Evolutionary conservation across 2,888 invertebrate species (phyloP).

Genomic region (Tinea trinotella): DNA sequence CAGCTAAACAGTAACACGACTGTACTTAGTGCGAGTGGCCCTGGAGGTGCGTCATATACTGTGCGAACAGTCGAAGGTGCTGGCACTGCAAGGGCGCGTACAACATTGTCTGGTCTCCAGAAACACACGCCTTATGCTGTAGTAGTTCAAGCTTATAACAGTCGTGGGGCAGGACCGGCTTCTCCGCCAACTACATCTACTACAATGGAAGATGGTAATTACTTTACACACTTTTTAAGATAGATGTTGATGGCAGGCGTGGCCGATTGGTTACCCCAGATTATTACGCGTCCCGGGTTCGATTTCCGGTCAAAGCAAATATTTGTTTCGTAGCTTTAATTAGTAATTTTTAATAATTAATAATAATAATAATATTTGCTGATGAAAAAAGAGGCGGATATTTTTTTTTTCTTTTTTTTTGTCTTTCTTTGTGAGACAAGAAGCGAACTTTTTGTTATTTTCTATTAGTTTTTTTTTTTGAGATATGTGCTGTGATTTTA

Average conservation of each 20-base stretch:
- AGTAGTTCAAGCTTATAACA: constrained; percentile 90
- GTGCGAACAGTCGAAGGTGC: constrained; percentile 86
- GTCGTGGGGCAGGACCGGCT: constrained; percentile 87
- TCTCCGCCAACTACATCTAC: constrained; percentile 84
- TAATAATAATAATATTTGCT: no score
- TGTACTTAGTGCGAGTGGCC: constrained; percentile 55
- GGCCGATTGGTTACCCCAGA: no score
- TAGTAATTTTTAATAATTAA: no score
- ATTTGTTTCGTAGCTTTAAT: no score
- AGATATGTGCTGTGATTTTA: no score
- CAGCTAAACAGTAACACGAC: constrained; percentile 63
- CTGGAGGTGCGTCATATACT: constrained; percentile 73
- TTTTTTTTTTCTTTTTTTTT: no score
- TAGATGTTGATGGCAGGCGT: no score
- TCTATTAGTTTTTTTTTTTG: not conserved
- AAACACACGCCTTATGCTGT: constrained; percentile 87
- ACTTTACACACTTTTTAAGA: no score
- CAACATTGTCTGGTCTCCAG: constrained; percentile 77
- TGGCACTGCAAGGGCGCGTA: constrained; percentile 77
- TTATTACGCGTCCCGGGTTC: no score
- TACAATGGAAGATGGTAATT: constrained; percentile 85
- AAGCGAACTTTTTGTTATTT: not conserved
- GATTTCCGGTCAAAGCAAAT: no score
- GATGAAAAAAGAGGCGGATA: no score
- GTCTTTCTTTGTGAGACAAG: not conserved